Base-by-base conservation (phyloP, 2,113 vertebrate genomes). In the Tragelaphus scriptus region DNA sequence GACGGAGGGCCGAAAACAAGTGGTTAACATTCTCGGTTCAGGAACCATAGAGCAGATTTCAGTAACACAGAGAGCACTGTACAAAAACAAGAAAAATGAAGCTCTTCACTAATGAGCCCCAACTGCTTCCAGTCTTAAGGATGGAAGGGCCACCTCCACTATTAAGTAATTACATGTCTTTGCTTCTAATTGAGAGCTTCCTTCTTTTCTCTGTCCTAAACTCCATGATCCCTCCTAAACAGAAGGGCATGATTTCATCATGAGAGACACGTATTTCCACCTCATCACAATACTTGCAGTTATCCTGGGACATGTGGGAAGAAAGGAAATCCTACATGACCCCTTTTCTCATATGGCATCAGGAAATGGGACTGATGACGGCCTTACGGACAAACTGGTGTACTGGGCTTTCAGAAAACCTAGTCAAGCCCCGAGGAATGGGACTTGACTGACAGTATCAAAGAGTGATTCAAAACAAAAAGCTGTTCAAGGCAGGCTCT, bases 1-100 rank as follows among this genome's bases (percentile, higher is more conserved):
- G 89, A 71, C 92, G 91, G 49, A 96, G 12, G 47, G 61, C 59
- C 82, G 30, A 97, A 91, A 98, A 93, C 95, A 32, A 84, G 81
- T 13, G 32, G 28, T 77, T 81, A 95, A 55, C 85, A 94, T 61
- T 59, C 44, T 58, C 17, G 19, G 61, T 94, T 56, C 32, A 59
- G 58, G 13, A 91, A 14, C 77, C 75, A 65, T 19, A 65, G 56
- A 85, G 85, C 63, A 92, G 61, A 53, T 36, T 85, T 91, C 13
- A 82, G 40, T 49, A 90, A 75, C 55, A 92, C 16, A 87, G 86
- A 85, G 1, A 92, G 44, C 26, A 53, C 23, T 47, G 55, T 94
- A 61, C 47, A 80, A 81, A 58, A 59, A 55, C 0, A 17, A 93
- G 32, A 84, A 49, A 87, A 93, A 94, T 59, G 89, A 87, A 91